phyloP scores from a whole-genome alignment of 2,797 vertebrate species.

The Semaprochilodus insignis region DNA sequence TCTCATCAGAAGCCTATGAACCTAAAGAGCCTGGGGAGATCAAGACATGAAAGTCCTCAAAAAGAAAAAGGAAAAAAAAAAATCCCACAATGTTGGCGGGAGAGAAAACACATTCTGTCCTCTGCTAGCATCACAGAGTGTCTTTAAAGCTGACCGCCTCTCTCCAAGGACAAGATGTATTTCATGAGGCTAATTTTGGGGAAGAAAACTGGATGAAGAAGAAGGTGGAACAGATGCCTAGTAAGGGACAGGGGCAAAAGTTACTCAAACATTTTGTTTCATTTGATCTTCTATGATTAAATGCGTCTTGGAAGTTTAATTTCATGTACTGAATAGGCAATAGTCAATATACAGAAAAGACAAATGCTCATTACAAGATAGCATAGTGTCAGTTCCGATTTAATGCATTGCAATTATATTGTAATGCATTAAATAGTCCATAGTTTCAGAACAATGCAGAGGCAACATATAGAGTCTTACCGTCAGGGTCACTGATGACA shows the following conservation, averaged over 20 bases:
- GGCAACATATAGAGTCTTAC: constrained; percentile 73
- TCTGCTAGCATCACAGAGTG: constrained; percentile 51
- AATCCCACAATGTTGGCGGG: constrained; percentile 49
- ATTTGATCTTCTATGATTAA: constrained; percentile 46
- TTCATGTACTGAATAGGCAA: neutral
- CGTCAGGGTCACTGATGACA: constrained; percentile 96
- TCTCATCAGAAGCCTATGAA: constrained; percentile 48
- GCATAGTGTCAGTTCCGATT: neutral
- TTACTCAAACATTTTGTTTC: constrained; percentile 43
- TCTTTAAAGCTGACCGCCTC: constrained; percentile 49
- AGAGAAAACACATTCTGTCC: constrained; percentile 52
- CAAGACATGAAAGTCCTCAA: constrained; percentile 46
- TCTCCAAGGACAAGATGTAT: constrained; percentile 47
- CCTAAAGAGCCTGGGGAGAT: constrained; percentile 51
- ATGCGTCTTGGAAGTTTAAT: constrained; percentile 24
- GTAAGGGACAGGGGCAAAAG: constrained; percentile 33
- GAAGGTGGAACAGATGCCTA: constrained; percentile 32
- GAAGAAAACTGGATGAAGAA: constrained; percentile 34
- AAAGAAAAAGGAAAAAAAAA: constrained; percentile 4
- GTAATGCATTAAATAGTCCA: neutral
- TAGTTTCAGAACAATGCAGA: neutral
- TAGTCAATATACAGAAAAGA: neutral
- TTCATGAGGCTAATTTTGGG: constrained; percentile 43
- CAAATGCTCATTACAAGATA: neutral
- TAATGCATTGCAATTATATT: neutral